Evolutionary conservation across 2,797 vertebrate genomes (phyloP).

Genomic region (Epinephelus coioides): DNA sequence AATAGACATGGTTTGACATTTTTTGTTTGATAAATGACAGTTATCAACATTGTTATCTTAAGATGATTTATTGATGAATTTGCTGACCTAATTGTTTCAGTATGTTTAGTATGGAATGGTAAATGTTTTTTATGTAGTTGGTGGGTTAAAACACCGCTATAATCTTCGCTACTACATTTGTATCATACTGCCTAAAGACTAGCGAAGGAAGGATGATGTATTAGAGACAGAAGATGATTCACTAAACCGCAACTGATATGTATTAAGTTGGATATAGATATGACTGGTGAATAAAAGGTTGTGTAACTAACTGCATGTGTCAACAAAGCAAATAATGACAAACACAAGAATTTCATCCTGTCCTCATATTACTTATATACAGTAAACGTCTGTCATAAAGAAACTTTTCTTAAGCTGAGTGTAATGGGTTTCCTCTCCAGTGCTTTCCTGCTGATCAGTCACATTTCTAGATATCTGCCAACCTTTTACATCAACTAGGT

Average conservation of each 20-base stretch:
- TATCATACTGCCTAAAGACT: neutral
- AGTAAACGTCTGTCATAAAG: neutral
- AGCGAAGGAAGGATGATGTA: too few relatives aligned
- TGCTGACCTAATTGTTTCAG: neutral
- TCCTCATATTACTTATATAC: neutral
- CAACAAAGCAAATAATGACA: neutral
- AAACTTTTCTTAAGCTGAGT: neutral
- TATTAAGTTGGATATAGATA: neutral
- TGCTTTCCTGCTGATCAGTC: neutral
- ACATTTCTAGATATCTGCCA: neutral
- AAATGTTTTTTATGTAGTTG: too few relatives aligned
- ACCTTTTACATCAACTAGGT: conserved; percentile 30
- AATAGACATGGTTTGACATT: neutral
- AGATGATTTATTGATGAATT: too few relatives aligned
- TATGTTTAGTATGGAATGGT: neutral
- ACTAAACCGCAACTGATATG: neutral
- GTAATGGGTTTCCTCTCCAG: neutral
- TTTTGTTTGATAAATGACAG: neutral
- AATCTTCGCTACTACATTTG: neutral
- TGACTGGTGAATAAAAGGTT: neutral
- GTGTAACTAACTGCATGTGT: too few relatives aligned
- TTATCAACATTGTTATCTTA: too few relatives aligned
- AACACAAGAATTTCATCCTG: neutral
- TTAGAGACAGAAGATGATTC: too few relatives aligned
- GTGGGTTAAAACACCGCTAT: neutral